A percentile compares a stretch with the other conserved stretches of the same genome.
Conservation (phyloP, 2,797 vertebrate genomes). For the Dryobates pubescens region DNA sequence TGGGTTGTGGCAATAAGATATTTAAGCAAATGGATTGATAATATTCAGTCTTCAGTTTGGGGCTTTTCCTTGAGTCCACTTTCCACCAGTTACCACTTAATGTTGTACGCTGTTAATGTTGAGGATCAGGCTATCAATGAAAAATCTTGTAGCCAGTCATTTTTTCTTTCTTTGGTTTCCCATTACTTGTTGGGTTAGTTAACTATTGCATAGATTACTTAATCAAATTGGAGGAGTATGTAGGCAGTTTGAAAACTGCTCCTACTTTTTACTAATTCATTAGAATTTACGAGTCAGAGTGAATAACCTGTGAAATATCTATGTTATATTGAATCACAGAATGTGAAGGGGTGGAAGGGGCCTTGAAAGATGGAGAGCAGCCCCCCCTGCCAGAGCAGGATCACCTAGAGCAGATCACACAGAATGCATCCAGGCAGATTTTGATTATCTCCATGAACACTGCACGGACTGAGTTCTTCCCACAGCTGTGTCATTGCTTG, state of each 20-base stretch:
- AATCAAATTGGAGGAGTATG: neutral
- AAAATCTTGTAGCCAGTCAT: neutral
- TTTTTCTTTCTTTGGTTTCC: neutral
- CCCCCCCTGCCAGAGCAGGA: too few relatives aligned
- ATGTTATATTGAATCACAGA: conserved; percentile 63
- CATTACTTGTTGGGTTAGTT: neutral
- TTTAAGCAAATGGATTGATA: neutral
- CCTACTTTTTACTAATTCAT: neutral
- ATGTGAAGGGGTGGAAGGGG: too few relatives aligned
- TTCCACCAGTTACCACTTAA: neutral
- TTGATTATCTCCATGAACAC: neutral
- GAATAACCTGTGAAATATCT: conserved; percentile 73
- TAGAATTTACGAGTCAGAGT: neutral
- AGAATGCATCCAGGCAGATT: too few relatives aligned
- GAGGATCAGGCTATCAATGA: neutral
- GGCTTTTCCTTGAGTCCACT: neutral
- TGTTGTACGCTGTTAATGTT: neutral
- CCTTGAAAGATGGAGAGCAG: too few relatives aligned
- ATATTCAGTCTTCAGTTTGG: neutral
- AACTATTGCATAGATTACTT: neutral
- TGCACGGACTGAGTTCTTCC: conserved; percentile 57
- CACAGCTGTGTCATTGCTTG: conserved; percentile 35
- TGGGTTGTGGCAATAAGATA: neutral
- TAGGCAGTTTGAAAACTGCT: neutral
- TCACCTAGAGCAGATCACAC: too few relatives aligned